Evolutionary conservation across 2,888 invertebrate genomes (phyloP), one percentile per base, ranked within the genome.

Genomic region (Amphipyra tragopoginis): DNA sequence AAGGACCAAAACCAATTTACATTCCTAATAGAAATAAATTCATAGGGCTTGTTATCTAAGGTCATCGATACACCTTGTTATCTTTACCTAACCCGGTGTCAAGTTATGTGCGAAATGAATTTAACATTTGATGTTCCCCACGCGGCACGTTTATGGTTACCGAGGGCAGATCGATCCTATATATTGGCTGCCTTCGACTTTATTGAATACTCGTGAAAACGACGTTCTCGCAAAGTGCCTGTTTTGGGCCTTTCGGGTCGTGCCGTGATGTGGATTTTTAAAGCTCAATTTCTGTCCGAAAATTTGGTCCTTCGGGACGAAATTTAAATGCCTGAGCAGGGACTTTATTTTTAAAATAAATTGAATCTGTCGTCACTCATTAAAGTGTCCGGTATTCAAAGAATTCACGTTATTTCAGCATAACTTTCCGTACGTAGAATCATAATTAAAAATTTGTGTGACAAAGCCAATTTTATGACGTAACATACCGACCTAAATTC

Each of bases 41-140:
- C 51, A 57, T 52, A 33, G 21, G 7, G 13, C 74, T 77, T 60
- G 77, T 74, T 71, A 76, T 55, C 57, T 26, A 44, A 59, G 65
- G 62, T 53, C 75, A 58, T 55, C 48, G 57, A 48, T 55, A 55
- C 49, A 40, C 55, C 75, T 78, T 67, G 78, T 78, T 78, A 75
- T 75, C 70, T 49, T 38, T 42, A 58, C 53, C 56, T 55, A 61
- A 47, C 52, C 48, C 47, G 36, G 26, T 56, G 55, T 61, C 52
- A 50, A 53, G 72, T 66, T 74, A 64, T 59, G 58, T 68, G 65
- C 44, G 58, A 70, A 75, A 79, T 79, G 74, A 76, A 79, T 77
- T 75, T 67, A 74, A 71, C 73, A 79, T 77, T 77, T 69, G 51
- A 77, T 75, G 70, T 52, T 45, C 38, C 62, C 56, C 57, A 21